phyloP scores from a whole-genome alignment of 2,113 vertebrate species.

The Chlamydotis undulata region DNA sequence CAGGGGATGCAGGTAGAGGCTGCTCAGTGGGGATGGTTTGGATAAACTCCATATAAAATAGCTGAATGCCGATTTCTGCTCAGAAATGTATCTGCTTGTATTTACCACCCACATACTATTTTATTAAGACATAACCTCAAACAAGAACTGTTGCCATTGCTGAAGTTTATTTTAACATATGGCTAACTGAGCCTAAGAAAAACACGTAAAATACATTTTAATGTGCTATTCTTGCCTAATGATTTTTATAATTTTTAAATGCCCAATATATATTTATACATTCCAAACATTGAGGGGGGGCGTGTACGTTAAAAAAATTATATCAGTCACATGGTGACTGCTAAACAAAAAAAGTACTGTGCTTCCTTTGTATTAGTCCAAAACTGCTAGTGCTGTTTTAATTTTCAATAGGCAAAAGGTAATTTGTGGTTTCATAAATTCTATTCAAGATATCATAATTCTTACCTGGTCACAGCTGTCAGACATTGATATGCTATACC shows the following conservation, averaged over 20 bases:
- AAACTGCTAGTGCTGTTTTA: slow-evolving; percentile 5
- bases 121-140: slow-evolving; percentile 76
- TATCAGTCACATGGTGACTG: slow-evolving; percentile 43
- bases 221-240: slow-evolving; percentile 54
- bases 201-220: slow-evolving; percentile 67
- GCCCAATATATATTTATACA: slow-evolving; percentile 55
- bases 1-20: not conserved
- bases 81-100: slow-evolving; percentile 37
- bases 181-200: slow-evolving; percentile 70
- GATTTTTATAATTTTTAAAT: slow-evolving; percentile 42
- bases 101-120: slow-evolving; percentile 72
- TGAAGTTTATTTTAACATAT: slow-evolving; percentile 77
- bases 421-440: slow-evolving; percentile 68
- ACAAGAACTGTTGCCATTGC: slow-evolving; percentile 70
- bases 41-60: slow-evolving; percentile 9
- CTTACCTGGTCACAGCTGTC: slow-evolving; percentile 58
- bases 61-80: not conserved
- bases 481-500: not conserved
- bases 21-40: not conserved
- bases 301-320: slow-evolving; percentile 4
- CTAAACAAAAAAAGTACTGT: slow-evolving; percentile 46
- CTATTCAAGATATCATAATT: slow-evolving; percentile 28
- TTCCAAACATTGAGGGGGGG: slow-evolving; percentile 23
- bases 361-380: slow-evolving; percentile 24
- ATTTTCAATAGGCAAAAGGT: slow-evolving; percentile 62